Conservation (phyloP, 2,888 invertebrate genomes). For the Cryptops parisi region DNA sequence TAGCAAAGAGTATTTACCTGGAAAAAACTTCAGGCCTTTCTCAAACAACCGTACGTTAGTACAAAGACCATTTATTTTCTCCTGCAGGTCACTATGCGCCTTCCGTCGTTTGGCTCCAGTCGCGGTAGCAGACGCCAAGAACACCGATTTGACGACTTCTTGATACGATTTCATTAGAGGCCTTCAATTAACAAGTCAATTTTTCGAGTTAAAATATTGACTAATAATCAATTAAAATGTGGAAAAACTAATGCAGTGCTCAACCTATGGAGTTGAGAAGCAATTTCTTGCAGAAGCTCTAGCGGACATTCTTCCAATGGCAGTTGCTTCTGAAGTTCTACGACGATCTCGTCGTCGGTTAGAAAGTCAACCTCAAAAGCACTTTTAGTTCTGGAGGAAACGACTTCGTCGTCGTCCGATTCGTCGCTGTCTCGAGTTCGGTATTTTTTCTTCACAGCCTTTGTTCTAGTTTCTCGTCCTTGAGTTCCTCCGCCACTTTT, state of each 20-base stretch:
- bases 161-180: slow-evolving; percentile 31
- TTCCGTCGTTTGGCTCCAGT: slow-evolving; percentile 49
- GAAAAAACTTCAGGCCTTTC: slow-evolving; percentile 31
- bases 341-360: slow-evolving; percentile 48
- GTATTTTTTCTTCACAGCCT: slow-evolving; percentile 66
- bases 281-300: slow-evolving; percentile 52
- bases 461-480: slow-evolving; percentile 88
- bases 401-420: slow-evolving; percentile 47
- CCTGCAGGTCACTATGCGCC: slow-evolving; percentile 64
- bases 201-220: neutral
- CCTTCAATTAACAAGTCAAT: slow-evolving; percentile 11
- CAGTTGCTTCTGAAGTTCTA: slow-evolving; percentile 40
- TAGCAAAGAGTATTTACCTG: slow-evolving; percentile 21
- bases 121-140: slow-evolving; percentile 56
- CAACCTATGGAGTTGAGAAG: slow-evolving; percentile 52
- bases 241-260: neutral
- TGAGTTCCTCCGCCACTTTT: slow-evolving; percentile 86
- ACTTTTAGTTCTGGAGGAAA: slow-evolving; percentile 11
- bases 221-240: neutral
- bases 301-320: slow-evolving; percentile 45
- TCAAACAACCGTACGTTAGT: slow-evolving; percentile 33
- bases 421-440: slow-evolving; percentile 46
- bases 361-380: slow-evolving; percentile 47
- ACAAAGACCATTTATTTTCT: slow-evolving; percentile 57
- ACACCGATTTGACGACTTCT: slow-evolving; percentile 53